phyloP scores from a whole-genome alignment of 2,888 invertebrate genomes.

The Trichopoda pennipes region DNA sequence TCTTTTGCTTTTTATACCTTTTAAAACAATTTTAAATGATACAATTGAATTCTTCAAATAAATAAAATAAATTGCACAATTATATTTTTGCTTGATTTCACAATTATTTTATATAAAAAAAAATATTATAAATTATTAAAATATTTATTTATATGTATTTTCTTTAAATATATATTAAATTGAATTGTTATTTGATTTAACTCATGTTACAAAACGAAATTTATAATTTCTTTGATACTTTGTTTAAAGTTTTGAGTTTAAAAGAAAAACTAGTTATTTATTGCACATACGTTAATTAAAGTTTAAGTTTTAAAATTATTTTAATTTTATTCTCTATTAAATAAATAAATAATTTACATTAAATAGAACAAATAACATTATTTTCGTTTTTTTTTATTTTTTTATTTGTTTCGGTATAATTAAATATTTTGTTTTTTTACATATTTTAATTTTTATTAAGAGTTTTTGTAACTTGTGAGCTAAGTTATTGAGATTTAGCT shows the following conservation, averaged over 20 bases:
- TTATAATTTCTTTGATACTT: conserved; percentile 55
- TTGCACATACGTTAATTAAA: conserved; percentile 80
- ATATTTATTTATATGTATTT: conserved; percentile 5
- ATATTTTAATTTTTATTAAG: conserved; percentile 28
- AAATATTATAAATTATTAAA: conserved; percentile 8
- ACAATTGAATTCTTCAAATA: conserved; percentile 34
- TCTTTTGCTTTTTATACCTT: not conserved
- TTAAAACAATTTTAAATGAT: conserved; percentile 18
- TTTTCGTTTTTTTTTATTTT: not conserved
- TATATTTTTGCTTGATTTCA: conserved; percentile 45
- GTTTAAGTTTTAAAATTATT: conserved; percentile 66
- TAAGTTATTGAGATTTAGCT: not conserved
- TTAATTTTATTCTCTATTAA: conserved; percentile 29
- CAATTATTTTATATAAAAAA: conserved; percentile 50
- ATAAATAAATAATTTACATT: conserved; percentile 29
- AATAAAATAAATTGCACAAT: conserved; percentile 66
- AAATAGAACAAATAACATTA: conserved; percentile 15
- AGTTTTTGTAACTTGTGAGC: conserved; percentile 46
- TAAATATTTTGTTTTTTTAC: conserved; percentile 4
- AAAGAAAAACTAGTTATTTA: conserved; percentile 80
- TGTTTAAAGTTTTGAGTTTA: conserved; percentile 64
- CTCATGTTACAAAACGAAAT: conserved; percentile 40
- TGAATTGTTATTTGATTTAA: conserved; percentile 22
- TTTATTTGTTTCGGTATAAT: conserved; percentile 5
- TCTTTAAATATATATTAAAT: conserved; percentile 34